Evolutionary conservation across 2,797 vertebrate genomes (phyloP).

Genomic region (Otus scops): DNA sequence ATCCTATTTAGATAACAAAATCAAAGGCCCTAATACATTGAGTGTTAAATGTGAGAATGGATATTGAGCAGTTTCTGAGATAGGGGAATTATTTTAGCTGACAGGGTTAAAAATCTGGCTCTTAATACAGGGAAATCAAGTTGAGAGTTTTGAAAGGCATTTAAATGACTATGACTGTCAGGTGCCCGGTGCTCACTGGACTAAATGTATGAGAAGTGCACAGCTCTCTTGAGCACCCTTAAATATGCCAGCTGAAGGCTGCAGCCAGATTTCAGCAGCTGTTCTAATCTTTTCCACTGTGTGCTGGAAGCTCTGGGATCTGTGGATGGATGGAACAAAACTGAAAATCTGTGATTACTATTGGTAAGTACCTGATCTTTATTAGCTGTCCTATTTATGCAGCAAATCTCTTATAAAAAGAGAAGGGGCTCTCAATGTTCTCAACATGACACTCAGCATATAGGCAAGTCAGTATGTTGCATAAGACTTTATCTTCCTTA

Average conservation of each 20-base stretch:
- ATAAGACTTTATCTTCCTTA: neutral
- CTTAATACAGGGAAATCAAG: neutral
- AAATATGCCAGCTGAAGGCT: neutral
- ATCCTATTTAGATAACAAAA: neutral
- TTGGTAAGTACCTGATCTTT: neutral
- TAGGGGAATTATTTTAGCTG: neutral
- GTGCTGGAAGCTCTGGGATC: neutral
- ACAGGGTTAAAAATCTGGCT: neutral
- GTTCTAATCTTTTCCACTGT: neutral
- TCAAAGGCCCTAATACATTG: neutral
- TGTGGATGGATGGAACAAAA: neutral
- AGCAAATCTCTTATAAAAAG: neutral
- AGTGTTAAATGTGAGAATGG: neutral
- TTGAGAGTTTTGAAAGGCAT: neutral
- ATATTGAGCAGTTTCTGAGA: neutral
- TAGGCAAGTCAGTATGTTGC: neutral
- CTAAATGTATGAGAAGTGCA: neutral
- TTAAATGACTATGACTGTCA: neutral
- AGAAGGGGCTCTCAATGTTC: neutral
- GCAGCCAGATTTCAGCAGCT: neutral
- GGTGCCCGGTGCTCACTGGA: neutral
- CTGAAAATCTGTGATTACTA: neutral
- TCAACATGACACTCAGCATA: neutral
- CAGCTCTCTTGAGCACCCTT: neutral
- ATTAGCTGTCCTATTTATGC: neutral